phyloP scores from a whole-genome alignment of 1,140 invertebrate species.

The Andrena cerasifolii region DNA sequence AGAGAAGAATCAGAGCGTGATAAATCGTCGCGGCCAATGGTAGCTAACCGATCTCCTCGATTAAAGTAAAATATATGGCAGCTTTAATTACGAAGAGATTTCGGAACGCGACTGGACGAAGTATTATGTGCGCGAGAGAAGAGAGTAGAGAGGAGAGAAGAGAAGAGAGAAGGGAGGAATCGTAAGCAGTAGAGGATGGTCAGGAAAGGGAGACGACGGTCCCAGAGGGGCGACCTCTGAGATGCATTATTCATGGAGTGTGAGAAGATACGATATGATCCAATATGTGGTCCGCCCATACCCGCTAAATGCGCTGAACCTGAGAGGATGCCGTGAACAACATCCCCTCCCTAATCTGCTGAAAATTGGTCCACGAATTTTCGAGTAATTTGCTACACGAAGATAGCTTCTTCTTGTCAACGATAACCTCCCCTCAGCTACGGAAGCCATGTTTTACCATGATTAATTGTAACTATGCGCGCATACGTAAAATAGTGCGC shows the following conservation, averaged over 20 bases:
- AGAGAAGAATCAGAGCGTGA: conserved; percentile 45
- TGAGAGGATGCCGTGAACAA: conserved; percentile 41
- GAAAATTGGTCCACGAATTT: conserved; percentile 81
- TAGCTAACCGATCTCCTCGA: conserved; percentile 72
- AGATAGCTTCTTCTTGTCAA: conserved; percentile 2
- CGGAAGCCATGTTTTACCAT: not conserved
- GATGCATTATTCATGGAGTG: conserved; percentile 82
- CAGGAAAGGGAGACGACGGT: conserved; percentile 55
- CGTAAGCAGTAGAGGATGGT: conserved; percentile 27
- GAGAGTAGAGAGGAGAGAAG: conserved; percentile 15
- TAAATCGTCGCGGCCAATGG: conserved; percentile 71
- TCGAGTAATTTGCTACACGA: conserved; percentile 75
- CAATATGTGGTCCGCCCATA: conserved; percentile 79
- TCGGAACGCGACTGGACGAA: conserved; percentile 60
- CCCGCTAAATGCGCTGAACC: conserved; percentile 59
- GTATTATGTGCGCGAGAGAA: conserved; percentile 28
- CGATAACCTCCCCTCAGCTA: not conserved
- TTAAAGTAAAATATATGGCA: conserved; percentile 80
- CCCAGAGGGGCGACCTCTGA: conserved; percentile 68
- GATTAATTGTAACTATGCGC: too few species aligned
- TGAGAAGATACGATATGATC: conserved; percentile 82
- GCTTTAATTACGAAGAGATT: conserved; percentile 78
- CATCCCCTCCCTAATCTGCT: conserved; percentile 77
- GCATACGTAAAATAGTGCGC: too few species aligned
- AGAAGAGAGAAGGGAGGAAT: conserved; percentile 27